Percentiles rank a stretch among this genome's conserved stretches.
These are phyloP conservation scores for Stratiomys singularior DNA, from an alignment of 2,888 invertebrate species.

Conservation along the genomic window DNA sequence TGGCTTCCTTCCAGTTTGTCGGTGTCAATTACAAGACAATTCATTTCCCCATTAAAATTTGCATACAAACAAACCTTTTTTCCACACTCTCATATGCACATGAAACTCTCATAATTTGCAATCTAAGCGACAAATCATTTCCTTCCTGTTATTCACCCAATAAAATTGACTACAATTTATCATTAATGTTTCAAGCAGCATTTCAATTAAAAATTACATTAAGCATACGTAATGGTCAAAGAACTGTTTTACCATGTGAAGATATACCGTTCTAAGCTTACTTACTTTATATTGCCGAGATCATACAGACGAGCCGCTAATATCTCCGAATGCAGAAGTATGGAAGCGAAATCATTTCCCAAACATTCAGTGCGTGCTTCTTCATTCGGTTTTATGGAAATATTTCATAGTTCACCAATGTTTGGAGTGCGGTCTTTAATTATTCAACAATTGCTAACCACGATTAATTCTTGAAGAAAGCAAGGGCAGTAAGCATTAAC, in stretches of 20 bases:
- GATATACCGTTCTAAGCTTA: background rate
- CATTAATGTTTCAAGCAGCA: background rate
- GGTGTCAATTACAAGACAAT: background rate
- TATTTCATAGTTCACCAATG: no score
- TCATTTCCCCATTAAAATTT: constrained; percentile 13
- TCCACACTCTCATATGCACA: background rate
- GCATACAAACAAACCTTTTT: background rate
- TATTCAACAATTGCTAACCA: no score
- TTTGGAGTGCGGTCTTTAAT: no score
- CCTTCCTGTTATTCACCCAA: constrained; percentile 4
- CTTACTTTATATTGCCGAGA: no score
- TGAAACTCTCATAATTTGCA: background rate
- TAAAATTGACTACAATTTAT: background rate
- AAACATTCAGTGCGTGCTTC: no score
- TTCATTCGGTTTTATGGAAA: no score
- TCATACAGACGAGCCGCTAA: no score
- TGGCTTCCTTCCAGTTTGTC: background rate
- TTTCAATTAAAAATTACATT: constrained; percentile 9
- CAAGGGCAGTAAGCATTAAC: no score
- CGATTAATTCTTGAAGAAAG: no score
- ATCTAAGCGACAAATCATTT: constrained; percentile 4
- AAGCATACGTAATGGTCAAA: background rate
- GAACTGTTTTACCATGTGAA: constrained; percentile 7
- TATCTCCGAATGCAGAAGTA: no score
- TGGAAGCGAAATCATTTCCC: no score